Evolutionary conservation across 2,888 invertebrate species (phyloP).

Genomic region (Euproctis similis): DNA sequence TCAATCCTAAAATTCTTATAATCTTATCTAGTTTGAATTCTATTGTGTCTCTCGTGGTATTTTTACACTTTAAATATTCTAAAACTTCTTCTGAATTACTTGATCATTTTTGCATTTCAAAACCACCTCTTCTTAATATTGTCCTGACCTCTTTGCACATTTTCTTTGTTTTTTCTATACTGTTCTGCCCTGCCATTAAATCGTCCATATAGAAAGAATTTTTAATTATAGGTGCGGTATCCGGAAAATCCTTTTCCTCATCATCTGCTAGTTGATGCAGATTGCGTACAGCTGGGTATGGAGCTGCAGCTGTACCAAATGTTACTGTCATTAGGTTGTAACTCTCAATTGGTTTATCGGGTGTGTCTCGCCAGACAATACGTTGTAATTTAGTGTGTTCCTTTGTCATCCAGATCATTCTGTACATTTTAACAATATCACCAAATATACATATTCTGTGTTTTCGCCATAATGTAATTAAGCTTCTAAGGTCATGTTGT

Average conservation of each 20-base stretch:
- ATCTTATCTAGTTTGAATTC: neutral
- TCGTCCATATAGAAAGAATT: no score
- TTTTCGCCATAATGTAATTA: neutral
- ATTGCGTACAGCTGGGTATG: neutral
- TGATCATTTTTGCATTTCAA: constrained; percentile 2
- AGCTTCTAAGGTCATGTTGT: constrained; percentile 3
- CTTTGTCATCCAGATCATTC: neutral
- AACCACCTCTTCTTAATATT: neutral
- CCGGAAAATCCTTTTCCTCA: neutral
- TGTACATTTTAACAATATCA: constrained; percentile 2
- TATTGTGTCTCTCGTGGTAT: neutral
- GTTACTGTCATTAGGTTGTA: constrained; percentile 3
- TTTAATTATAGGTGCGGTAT: neutral
- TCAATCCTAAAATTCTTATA: neutral
- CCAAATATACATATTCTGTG: constrained; percentile 2
- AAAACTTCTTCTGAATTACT: constrained; percentile 1
- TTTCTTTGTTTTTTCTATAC: neutral
- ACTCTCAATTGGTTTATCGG: no score
- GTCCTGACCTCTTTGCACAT: neutral
- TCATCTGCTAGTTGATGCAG: neutral
- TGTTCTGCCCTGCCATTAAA: neutral
- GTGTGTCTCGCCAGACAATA: constrained; percentile 6
- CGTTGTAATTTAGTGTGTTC: constrained; percentile 5
- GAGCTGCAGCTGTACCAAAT: constrained; percentile 2
- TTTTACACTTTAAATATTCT: neutral